Evolutionary conservation across 2,888 invertebrate species (phyloP), one percentile per base, ranked within the genome.

Genomic region (Lepidochrysops patricia): DNA sequence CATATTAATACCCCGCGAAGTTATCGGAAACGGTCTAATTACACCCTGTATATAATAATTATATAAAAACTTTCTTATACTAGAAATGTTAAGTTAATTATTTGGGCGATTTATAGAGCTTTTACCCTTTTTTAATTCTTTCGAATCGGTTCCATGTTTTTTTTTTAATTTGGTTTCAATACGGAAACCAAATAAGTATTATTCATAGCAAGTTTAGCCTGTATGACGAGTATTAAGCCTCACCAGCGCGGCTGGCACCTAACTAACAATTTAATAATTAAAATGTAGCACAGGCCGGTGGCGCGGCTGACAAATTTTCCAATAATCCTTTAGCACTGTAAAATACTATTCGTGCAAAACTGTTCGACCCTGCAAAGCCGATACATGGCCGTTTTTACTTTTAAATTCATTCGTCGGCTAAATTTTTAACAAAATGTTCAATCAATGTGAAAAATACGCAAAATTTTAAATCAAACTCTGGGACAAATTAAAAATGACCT

Each of bases 281-380:
- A 71, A 72, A 66, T 68, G 69, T 71, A 73, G 72, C 71, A 72
- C 70, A 70, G 68, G 62, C 61, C 61, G 58, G 67, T 65, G 66
- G 66, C 67, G 63, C 67, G 67, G 65, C 65, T 73, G 71, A 72
- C 71, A 71, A 73, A 75, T 72, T 76, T 75, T 71, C 72, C 73
- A 70, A 75, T 76, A 74, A 76, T 72, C 73, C 75, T 71, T 71
- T 70, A 68, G 70, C 65, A 66, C 68, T 69, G 70, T 70, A 69
- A 76, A 74, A 72, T 70, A 70, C 69, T 69, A 70, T 70, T 67
- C 68, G 67, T 64, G 69, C 65, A 70, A 69, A 71, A 71, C 63
- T 70, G 66, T 64, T 70, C 63, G 63, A 65, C 68, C 65, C 60
- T 63, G 66, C 65, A 67, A 67, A 66, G 64, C 63, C 64, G 63